Evolutionary conservation across 2,113 vertebrate genomes (phyloP).

Genomic region (Campylorhamphus procurvoides): DNA sequence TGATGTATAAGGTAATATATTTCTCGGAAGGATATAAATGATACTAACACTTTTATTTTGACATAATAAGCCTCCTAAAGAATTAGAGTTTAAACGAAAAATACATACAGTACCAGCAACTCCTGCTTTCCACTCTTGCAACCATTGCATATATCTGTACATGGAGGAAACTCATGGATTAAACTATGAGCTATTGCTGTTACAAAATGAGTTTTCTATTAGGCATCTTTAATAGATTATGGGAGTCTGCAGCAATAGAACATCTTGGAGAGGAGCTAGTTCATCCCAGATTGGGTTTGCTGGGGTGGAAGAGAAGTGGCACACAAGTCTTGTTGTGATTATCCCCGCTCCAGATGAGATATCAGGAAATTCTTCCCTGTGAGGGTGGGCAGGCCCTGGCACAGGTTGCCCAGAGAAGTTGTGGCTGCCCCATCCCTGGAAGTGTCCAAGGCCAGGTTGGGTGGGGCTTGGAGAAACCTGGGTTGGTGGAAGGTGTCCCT

Average conservation of each 20-base stretch:
- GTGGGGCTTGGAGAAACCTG: not conserved
- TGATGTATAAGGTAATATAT: constrained; percentile 46
- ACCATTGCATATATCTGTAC: not conserved
- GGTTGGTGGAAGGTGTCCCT: not conserved
- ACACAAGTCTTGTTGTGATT: not conserved
- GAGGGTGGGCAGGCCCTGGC: not conserved
- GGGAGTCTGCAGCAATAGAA: not conserved
- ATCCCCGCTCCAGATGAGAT: no score
- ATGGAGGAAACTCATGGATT: not conserved
- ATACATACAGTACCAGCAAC: not conserved
- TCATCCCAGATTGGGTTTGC: not conserved
- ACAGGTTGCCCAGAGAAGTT: not conserved
- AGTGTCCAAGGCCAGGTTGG: not conserved
- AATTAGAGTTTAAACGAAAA: constrained; percentile 45
- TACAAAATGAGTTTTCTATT: not conserved
- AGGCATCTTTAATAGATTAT: not conserved
- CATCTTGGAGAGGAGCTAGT: not conserved
- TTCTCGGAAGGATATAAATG: constrained; percentile 59
- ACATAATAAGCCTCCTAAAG: constrained; percentile 41
- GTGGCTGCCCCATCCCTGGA: not conserved
- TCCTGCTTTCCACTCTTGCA: not conserved
- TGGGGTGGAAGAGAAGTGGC: not conserved
- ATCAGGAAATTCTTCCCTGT: not conserved
- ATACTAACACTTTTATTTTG: constrained; percentile 26
- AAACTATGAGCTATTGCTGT: not conserved